A percentile compares a stretch with the other conserved stretches of the same genome.
phyloP scores from a whole-genome alignment of 2,797 vertebrate genomes.

The Peromyscus nudipes region DNA sequence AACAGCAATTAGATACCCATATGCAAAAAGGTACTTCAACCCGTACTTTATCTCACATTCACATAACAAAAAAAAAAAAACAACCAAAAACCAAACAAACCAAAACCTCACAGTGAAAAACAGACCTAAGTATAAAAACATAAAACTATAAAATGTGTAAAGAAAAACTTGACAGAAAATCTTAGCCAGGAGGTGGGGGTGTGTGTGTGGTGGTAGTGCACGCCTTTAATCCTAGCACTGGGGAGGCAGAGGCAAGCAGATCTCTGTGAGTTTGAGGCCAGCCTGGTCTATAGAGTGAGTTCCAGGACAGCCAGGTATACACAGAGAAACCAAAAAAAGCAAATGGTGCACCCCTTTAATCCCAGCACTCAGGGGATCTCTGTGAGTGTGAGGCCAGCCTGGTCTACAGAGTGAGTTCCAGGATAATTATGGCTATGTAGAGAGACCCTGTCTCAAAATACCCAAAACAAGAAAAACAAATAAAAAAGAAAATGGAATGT shows the following conservation, averaged over 20 bases:
- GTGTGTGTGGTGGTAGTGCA: too few species aligned
- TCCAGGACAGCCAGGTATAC: not conserved
- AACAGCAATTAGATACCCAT: not conserved
- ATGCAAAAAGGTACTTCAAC: not conserved
- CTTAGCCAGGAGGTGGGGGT: not conserved
- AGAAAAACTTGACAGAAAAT: slow-evolving; percentile 17
- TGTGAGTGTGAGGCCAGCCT: not conserved
- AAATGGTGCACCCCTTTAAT: not conserved
- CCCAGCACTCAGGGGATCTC: not conserved
- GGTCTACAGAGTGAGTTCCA: not conserved
- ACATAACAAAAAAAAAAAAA: not conserved
- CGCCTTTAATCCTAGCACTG: not conserved
- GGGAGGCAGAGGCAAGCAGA: not conserved
- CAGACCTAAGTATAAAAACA: not conserved
- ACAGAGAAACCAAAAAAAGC: not conserved
- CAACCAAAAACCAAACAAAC: not conserved
- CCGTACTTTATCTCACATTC: not conserved
- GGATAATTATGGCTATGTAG: not conserved
- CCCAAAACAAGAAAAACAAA: not conserved
- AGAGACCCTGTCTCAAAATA: not conserved
- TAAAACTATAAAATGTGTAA: not conserved
- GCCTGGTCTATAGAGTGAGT: not conserved
- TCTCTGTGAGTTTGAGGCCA: not conserved
- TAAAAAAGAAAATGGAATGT: not conserved
- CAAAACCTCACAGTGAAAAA: not conserved